Conservation (phyloP, 2,888 invertebrate species). For the Eupithecia abbreviata region DNA sequence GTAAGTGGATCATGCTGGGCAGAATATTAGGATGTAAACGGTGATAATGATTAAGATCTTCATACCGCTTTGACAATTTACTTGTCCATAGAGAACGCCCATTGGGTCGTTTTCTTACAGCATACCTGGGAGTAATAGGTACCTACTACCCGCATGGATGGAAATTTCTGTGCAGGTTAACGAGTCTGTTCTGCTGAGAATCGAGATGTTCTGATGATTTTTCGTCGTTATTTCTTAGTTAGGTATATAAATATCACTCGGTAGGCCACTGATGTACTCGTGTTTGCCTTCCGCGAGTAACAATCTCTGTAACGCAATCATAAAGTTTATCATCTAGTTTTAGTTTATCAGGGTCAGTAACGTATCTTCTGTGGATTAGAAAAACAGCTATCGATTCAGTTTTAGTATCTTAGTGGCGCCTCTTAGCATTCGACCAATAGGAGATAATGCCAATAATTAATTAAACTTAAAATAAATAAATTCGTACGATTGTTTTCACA, state of each 20-base stretch:
- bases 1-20: slow-evolving; percentile 14
- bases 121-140: background rate
- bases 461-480: slow-evolving; percentile 29
- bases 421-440: slow-evolving; percentile 34
- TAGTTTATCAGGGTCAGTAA: slow-evolving; percentile 72
- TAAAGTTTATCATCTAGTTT: slow-evolving; percentile 52
- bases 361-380: slow-evolving; percentile 60
- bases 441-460: slow-evolving; percentile 27
- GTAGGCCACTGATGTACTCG: slow-evolving; percentile 58
- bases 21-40: slow-evolving; percentile 22
- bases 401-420: slow-evolving; percentile 68
- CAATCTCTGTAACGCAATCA: slow-evolving; percentile 63
- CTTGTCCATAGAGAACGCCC: background rate
- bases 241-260: slow-evolving; percentile 42
- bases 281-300: slow-evolving; percentile 54
- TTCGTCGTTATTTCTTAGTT: background rate
- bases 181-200: background rate
- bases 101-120: background rate
- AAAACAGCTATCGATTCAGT: slow-evolving; percentile 57
- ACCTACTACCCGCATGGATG: background rate
- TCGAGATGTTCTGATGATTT: background rate
- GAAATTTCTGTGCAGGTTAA: background rate
- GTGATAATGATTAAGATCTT: slow-evolving; percentile 14
- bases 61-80: slow-evolving; percentile 5
- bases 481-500: slow-evolving; percentile 22